These are phyloP conservation scores for Lithophane semibrunnea DNA, from an alignment of 2,888 invertebrate genomes.

Conservation along the genomic window DNA sequence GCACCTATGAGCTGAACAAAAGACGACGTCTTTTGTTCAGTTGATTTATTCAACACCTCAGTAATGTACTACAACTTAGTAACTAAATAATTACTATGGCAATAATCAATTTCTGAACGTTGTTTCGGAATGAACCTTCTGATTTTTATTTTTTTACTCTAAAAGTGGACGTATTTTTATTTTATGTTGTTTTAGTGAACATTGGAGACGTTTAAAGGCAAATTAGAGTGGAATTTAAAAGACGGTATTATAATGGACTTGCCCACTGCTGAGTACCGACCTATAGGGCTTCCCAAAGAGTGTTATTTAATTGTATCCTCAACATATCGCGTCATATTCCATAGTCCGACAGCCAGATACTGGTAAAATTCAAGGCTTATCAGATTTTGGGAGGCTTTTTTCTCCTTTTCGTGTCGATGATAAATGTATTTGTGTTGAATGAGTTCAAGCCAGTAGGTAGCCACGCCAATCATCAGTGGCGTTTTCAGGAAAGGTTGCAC, in stretches of 20 bases:
- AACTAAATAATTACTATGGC: background rate
- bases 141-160: background rate
- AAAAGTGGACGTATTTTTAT: constrained; percentile 40
- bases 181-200: constrained; percentile 48
- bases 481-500: too few relatives aligned
- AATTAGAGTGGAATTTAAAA: constrained; percentile 34
- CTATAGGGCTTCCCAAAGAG: background rate
- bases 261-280: background rate
- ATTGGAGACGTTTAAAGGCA: constrained; percentile 39
- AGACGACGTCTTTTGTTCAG: too few relatives aligned
- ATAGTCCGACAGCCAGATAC: background rate
- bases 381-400: background rate
- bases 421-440: too few relatives aligned
- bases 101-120: background rate
- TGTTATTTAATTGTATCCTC: background rate
- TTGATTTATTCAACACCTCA: too few relatives aligned
- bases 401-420: too few relatives aligned
- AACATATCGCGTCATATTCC: background rate
- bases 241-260: constrained; percentile 28
- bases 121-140: constrained; percentile 22
- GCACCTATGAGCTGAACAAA: too few relatives aligned
- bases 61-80: background rate
- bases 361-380: background rate
- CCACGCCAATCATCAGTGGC: too few relatives aligned
- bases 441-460: too few relatives aligned